phyloP scores from a whole-genome alignment of 2,888 invertebrate genomes.

The Drosophila putrida region DNA sequence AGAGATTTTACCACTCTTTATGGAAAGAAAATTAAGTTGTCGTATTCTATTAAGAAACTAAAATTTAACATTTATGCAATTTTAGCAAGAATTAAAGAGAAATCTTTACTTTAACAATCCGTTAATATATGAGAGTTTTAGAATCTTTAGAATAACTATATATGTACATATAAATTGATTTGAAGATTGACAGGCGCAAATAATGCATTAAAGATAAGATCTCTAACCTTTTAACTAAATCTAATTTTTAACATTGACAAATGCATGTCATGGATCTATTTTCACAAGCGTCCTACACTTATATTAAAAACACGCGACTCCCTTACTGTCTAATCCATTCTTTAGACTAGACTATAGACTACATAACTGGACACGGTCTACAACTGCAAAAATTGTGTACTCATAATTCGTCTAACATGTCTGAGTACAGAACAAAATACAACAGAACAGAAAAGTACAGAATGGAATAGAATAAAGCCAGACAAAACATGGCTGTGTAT shows the following conservation, averaged over 20 bases:
- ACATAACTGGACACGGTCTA: slow-evolving; percentile 21
- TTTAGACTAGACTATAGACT: slow-evolving; percentile 3
- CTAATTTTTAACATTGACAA: neutral
- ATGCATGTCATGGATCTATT: neutral
- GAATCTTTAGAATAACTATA: too few species aligned
- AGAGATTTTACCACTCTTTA: neutral
- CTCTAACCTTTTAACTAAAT: too few species aligned
- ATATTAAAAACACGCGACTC: neutral
- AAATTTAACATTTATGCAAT: too few species aligned
- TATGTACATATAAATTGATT: too few species aligned
- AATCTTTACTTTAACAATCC: too few species aligned
- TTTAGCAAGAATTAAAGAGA: too few species aligned
- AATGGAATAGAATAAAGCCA: slow-evolving; percentile 14
- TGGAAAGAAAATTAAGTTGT: neutral
- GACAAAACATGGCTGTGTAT: slow-evolving; percentile 54
- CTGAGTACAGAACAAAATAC: slow-evolving; percentile 23
- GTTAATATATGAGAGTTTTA: too few species aligned
- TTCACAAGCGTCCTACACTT: neutral
- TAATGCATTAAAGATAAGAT: too few species aligned
- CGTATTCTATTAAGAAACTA: neutral
- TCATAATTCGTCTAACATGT: slow-evolving; percentile 45
- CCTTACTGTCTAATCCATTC: slow-evolving; percentile 4
- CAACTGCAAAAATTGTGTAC: slow-evolving; percentile 48
- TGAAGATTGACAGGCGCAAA: too few species aligned
- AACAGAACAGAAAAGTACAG: neutral